Conservation (phyloP, 2,113 vertebrate species). For the Daphoenositta chrysoptera region DNA sequence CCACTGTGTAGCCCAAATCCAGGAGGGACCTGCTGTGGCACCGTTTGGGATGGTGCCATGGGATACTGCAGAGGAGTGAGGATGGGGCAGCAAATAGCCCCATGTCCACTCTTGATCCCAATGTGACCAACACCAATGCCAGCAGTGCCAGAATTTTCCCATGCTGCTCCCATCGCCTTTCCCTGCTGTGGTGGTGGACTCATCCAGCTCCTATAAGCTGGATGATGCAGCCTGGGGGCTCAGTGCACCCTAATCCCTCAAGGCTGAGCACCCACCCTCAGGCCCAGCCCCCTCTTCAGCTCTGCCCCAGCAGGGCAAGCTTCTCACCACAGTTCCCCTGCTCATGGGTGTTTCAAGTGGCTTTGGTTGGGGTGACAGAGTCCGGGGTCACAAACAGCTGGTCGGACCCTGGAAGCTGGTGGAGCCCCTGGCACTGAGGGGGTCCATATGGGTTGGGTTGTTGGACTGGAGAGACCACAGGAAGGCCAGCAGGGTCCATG, state of each 20-base stretch:
- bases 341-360: background rate
- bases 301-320: background rate
- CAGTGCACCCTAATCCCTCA: background rate
- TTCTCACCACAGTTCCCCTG: background rate
- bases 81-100: accelerated
- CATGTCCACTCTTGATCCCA: background rate
- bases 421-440: background rate
- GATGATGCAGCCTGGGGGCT: background rate
- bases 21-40: background rate
- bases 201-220: background rate
- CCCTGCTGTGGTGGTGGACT: background rate
- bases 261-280: background rate
- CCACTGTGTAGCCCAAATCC: background rate
- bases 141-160: background rate
- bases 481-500: background rate
- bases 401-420: background rate
- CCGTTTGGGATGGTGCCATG: background rate
- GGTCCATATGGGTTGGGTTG: background rate
- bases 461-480: background rate
- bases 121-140: background rate
- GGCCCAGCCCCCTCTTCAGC: background rate
- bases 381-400: background rate
- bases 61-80: background rate
- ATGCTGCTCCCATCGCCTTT: background rate
- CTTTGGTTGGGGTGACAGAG: background rate